phyloP scores from a whole-genome alignment of 2,888 invertebrate species.

The Cybosia mesomella region DNA sequence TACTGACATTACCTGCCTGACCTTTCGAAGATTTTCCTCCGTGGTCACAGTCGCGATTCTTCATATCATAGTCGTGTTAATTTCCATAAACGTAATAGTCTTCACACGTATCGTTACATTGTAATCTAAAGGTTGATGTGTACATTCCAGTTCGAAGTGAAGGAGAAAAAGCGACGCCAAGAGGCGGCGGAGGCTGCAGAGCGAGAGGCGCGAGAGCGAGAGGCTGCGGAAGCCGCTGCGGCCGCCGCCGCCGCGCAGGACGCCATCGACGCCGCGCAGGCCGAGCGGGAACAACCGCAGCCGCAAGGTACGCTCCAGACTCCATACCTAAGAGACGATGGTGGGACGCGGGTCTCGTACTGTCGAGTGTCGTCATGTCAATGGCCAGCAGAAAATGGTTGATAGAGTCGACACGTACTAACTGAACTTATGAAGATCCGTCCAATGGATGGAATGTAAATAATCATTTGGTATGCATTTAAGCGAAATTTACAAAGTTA shows the following conservation, averaged over 20 bases:
- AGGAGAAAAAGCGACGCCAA: constrained; percentile 96
- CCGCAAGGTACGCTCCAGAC: constrained; percentile 65
- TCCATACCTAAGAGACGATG: not conserved
- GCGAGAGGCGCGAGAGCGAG: constrained; percentile 89
- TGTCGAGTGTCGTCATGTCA: not conserved
- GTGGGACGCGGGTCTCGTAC: not conserved
- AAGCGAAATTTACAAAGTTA: not conserved
- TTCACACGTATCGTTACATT: not conserved
- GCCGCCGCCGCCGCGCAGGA: constrained; percentile 75
- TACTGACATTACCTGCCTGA: too few species aligned
- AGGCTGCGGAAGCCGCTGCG: constrained; percentile 81
- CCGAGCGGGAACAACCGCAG: constrained; percentile 70
- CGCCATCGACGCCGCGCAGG: constrained; percentile 73
- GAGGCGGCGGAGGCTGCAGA: constrained; percentile 95
- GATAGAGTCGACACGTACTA: not conserved
- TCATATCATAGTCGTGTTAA: too few species aligned
- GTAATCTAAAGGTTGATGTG: not conserved
- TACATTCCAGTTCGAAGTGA: constrained; percentile 95
- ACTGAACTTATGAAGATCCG: too few species aligned
- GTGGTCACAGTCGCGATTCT: too few species aligned
- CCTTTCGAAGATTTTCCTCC: too few species aligned
- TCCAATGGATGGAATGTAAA: too few species aligned
- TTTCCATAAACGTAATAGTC: too few species aligned
- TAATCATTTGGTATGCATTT: not conserved
- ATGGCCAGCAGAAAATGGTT: constrained; percentile 3